Evolutionary conservation across 2,888 invertebrate genomes (phyloP), one percentile per base, ranked within the genome.

Genomic region (Electrophaes corylata): DNA sequence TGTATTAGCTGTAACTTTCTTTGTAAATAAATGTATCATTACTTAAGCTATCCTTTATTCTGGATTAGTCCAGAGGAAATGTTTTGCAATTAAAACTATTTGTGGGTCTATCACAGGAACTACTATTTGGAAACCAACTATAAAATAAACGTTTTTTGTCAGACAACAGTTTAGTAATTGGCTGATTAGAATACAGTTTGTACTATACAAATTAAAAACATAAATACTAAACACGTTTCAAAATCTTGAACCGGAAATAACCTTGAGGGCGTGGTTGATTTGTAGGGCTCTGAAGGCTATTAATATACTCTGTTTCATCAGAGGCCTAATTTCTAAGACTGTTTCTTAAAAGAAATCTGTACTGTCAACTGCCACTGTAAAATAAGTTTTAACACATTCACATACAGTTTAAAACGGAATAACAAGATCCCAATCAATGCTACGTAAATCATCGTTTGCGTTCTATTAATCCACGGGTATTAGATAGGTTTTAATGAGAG

Each of bases 361-460:
- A 26, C 11, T 26, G 12, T 8, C 8, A 18, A 10, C 26, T 19
- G 23, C 18, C n/a, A 33, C 4, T 10, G 43, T 4, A 37, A 49
- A 49, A 5, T 29, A 3, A 8, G n/a, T 4, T 18, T 18, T 44
- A 20, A 29, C 0, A 0, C 0, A 8, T 10, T 35, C 3, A 0
- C 0, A 6, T 35, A 60, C 8, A 16, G 55, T 44, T 33, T 46
- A 31, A 45, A 44, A 41, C 39, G 0, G 33, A 14, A 33, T 50
- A 16, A 16, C 11, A 26, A 3, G 6, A 31, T 53, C 12, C 44
- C 23, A 31, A 46, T 56, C 23, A 57, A 44, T 14, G 12, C n/a
- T 44, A 20, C 58, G 64, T 67, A 55, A 60, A 53, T 67, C 60
- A 64, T 60, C 48, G 57, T 65, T 65, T 57, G 58, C 51, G 48